Evolutionary conservation across 2,797 vertebrate species (phyloP), one percentile per base, ranked within the genome.

Genomic region (Menidia menidia): DNA sequence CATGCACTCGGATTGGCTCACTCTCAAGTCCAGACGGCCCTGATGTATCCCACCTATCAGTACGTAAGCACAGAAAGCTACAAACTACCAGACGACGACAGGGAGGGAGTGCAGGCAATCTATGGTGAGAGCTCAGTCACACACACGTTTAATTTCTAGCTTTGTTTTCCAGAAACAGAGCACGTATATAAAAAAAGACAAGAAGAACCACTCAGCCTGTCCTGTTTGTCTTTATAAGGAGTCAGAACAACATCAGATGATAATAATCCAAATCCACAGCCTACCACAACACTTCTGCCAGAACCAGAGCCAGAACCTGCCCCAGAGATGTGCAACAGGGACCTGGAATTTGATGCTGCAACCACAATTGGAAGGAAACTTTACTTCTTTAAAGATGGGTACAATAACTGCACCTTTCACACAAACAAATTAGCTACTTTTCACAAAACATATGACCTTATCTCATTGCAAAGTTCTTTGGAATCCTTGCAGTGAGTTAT

Each of bases 1-100:
- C 91, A 92, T n/a, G 88, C 92, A 11, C 47, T 93, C 58, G 92
- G 92, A 52, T 71, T 92, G 31, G 65, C 62, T 25, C 92, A 93
- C 64, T 92, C 92, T 31, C 32, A 82, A 13, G 51, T 80, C 18
- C 61, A 55, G 25, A 66, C 82, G 0, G 89, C 90, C 1, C 75
- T 93, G 35, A 91, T 93, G 51, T 30, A 52, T 52, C 25, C 51
- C 51, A 52, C 51, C 25, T 52, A 52, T 14, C 30, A 25, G 19
- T 31, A 52, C 15, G 75, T 66, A 15, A 67, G 77, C 68, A 87
- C 87, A 14, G 75, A 75, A 0, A 68, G 71, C 0, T 93, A 82
- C 43, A 42, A 6, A 32, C 76, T 92, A 18, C 71, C 86, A 2
- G 60, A 66, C 8, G 90, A 92, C 33, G 91, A 93, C 73, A 66